A percentile compares a stretch with the other conserved stretches of the same genome.
phyloP scores from a whole-genome alignment of 2,888 invertebrate species.

The Ferdinandea cuprea region DNA sequence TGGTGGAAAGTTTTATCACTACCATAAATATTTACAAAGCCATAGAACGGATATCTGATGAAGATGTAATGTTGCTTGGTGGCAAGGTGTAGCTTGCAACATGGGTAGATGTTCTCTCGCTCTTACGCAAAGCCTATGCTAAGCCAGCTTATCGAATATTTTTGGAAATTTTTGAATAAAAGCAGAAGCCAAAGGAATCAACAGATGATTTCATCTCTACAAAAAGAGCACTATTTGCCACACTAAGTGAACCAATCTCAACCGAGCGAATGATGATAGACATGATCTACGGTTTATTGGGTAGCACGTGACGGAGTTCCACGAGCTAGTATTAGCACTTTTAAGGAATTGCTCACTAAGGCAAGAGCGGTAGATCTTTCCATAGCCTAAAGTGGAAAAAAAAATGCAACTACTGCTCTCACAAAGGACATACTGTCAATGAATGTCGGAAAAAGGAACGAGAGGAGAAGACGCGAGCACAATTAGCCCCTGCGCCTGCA shows the following conservation, averaged over 20 bases:
- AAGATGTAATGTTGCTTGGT: conserved; percentile 67
- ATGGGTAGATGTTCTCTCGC: conserved; percentile 11
- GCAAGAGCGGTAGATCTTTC: conserved; percentile 25
- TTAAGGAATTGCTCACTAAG: conserved; percentile 16
- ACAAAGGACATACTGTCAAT: neutral
- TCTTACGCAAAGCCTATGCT: conserved; percentile 27
- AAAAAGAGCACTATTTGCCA: conserved; percentile 31
- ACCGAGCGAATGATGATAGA: conserved; percentile 13
- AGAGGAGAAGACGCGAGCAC: neutral
- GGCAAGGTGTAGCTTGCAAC: conserved; percentile 61
- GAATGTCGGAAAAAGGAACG: conserved; percentile 30
- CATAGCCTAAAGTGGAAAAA: neutral
- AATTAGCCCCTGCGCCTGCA: neutral
- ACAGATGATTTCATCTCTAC: conserved; percentile 31
- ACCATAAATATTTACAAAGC: conserved; percentile 60
- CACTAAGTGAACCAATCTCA: neutral
- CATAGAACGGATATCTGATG: conserved; percentile 60
- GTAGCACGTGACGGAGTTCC: conserved; percentile 16
- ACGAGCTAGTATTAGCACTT: neutral
- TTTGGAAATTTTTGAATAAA: conserved; percentile 17
- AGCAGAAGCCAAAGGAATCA: conserved; percentile 4
- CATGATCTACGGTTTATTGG: conserved; percentile 30
- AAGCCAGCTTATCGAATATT: conserved; percentile 19
- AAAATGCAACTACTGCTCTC: conserved; percentile 11
- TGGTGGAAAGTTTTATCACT: conserved; percentile 60